Evolutionary conservation across 2,888 invertebrate species (phyloP), one percentile per base, ranked within the genome.

Genomic region (Plebejus argus): DNA sequence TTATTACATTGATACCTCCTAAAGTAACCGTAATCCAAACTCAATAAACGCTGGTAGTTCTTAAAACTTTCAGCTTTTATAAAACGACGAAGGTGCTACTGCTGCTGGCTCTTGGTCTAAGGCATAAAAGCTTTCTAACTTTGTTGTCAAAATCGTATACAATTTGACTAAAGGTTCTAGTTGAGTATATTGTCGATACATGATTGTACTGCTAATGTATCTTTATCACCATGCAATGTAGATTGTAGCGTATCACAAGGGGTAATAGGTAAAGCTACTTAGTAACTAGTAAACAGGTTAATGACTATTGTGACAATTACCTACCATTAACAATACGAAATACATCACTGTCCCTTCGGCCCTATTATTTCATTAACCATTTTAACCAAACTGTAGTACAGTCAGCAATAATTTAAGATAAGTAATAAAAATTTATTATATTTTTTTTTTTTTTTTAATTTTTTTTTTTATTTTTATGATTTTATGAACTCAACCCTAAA

Each of bases 281-380:
- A 66, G 66, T 23, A 66, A 66, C 15, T 66, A n/a, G 58, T 58
- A 66, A 66, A 66, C 66, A 66, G 66, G 66, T 33, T 66, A 66
- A 66, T 6, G 28, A 66, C 66, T 66, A 66, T 28, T 33, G 28
- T 66, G 33, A 33, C 66, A 66, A 66, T 66, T 66, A 66, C 66
- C 66, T 66, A 66, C 66, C 66, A 66, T 66, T 66, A 66, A 66
- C 66, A 28, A 33, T 28, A 23, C 66, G 23, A 66, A 12, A 74
- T 49, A 74, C 74, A 28, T 74, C 74, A 74, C 45, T 74, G 74
- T 74, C 53, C 74, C 49, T 28, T 74, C 28, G 23, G 20, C 23
- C 74, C 49, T 74, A 66, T 74, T 74, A 74, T 74, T 74, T 74
- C 20, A 74, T 74, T 74, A 74, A 28, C 28, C 74, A 49, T 74